Evolutionary conservation across 2,113 vertebrate species (phyloP), one percentile per base, ranked within the genome.

Genomic region (Protobothrops flavoviridis): DNA sequence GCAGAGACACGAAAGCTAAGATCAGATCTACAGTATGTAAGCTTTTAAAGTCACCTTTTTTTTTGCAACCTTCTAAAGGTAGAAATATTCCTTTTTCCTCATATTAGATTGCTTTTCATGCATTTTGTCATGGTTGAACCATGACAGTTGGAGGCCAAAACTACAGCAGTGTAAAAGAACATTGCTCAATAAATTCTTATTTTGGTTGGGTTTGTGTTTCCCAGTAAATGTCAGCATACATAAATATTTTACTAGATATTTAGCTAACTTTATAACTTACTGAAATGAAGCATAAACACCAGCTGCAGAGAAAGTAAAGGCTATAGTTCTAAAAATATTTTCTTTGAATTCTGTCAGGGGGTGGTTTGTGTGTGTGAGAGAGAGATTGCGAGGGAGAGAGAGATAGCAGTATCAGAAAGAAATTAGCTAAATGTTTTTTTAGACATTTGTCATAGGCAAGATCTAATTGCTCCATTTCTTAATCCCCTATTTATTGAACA

Each of bases 281-380:
- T 95, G 92, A 95, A 96, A 89, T 57, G 94, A 96, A 93, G 93
- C 20, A 88, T 92, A 95, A 94, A 69, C 89, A 43, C 92, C 94
- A 96, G 92, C 57, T 26, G 43, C 92, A 96, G 57, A 91, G 90
- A 95, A 96, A 93, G 85, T 94, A 93, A 43, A 29, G 24, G 94
- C 95, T 94, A 64, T 33, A 2, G 88, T 52, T 56, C 94, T 87
- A 92, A 95, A 94, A 93, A 87, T 88, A 90, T 3, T 91, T 2
- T 91, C 88, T 95, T 93, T 48, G 89, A 90, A 61, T 90, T 61
- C 56, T 93, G 81, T 93, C 81, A 87, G 81, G 89, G 69, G 56
- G 88, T 23, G 92, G 53, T 85, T 39, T 59, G 55, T 59, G 55
- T 24, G 21, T 89, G 24, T 52, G 45, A 23, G 56, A n/a, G 39